Evolutionary conservation across 2,797 vertebrate genomes (phyloP).

Genomic region (Myotis pilosus): DNA sequence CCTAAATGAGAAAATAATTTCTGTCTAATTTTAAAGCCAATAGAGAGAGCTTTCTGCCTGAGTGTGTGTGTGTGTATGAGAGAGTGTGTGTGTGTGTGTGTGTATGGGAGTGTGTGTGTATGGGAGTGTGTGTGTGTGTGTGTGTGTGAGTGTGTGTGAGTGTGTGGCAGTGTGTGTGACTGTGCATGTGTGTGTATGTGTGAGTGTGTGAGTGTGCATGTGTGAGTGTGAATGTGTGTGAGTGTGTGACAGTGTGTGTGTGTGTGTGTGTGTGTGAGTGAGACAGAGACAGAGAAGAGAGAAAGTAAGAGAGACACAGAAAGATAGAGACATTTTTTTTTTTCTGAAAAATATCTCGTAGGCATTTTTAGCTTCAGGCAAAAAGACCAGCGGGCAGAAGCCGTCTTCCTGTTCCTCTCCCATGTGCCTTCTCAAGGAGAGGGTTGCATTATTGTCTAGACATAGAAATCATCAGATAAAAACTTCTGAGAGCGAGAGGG

Average conservation of each 20-base stretch:
- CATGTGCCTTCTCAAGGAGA: not conserved
- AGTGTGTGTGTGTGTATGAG: not conserved
- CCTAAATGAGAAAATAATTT: not conserved
- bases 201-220: too few species aligned
- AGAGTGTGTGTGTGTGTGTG: too few species aligned
- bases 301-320: not conserved
- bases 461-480: not conserved
- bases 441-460: not conserved
- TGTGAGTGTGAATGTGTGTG: too few species aligned
- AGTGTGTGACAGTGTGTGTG: not conserved
- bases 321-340: not conserved
- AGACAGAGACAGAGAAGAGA: fast-evolving
- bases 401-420: not conserved
- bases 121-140: too few species aligned
- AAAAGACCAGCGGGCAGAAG: not conserved
- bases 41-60: not conserved
- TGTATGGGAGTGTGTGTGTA: too few species aligned
- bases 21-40: not conserved
- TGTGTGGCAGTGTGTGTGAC: too few species aligned
- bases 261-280: not conserved
- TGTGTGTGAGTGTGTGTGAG: too few species aligned
- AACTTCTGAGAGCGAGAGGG: not conserved
- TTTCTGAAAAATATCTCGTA: not conserved
- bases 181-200: too few species aligned
- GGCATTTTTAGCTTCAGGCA: not conserved